These are phyloP conservation scores for Brotula barbata DNA, from an alignment of 2,797 vertebrate genomes.

Conservation along the genomic window DNA sequence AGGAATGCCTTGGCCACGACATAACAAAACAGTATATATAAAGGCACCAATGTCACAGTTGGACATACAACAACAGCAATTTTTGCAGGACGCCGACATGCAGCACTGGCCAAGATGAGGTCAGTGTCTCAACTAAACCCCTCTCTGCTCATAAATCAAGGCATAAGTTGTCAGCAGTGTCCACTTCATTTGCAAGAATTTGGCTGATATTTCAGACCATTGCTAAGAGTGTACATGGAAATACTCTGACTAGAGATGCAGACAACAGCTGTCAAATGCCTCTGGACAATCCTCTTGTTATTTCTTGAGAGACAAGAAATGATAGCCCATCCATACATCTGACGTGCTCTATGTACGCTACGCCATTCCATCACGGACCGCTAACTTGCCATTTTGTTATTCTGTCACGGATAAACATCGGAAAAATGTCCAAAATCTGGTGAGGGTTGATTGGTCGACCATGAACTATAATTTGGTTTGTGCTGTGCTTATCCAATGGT, in stretches of 20 bases:
- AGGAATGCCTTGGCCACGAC: conserved; percentile 22
- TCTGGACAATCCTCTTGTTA: conserved; percentile 42
- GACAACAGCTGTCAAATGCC: conserved; percentile 52
- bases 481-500: no score
- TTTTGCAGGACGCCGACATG: conserved; percentile 43
- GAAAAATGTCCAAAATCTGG: not conserved
- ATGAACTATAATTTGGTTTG: no score
- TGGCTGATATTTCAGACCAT: conserved; percentile 62
- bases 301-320: conserved; percentile 24
- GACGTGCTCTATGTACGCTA: not conserved
- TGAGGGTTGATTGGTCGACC: no score
- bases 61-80: conserved; percentile 29
- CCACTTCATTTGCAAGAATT: conserved; percentile 60
- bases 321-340: conserved; percentile 4
- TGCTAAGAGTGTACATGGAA: conserved; percentile 48
- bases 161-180: conserved; percentile 58
- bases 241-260: conserved; percentile 51
- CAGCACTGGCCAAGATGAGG: conserved; percentile 58
- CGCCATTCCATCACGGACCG: not conserved
- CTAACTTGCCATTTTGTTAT: no score
- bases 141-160: conserved; percentile 64
- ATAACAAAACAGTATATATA: conserved; percentile 26
- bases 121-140: conserved; percentile 56
- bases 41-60: conserved; percentile 38
- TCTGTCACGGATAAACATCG: no score